Evolutionary conservation across 2,797 vertebrate genomes (phyloP), one percentile per base, ranked within the genome.

Genomic region (Ceryle rudis): DNA sequence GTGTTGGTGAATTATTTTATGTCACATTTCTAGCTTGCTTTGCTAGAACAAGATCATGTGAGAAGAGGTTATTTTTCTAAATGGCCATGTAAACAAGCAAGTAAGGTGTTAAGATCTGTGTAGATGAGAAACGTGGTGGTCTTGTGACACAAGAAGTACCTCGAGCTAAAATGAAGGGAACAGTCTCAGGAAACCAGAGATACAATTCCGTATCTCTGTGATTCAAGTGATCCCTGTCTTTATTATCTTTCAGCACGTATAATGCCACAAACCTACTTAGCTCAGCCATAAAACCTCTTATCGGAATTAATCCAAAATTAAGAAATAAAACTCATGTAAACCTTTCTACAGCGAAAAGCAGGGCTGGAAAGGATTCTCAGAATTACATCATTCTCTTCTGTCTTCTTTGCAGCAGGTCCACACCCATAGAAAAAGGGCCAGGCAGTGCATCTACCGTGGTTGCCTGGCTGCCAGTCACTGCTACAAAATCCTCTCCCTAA

Each of bases 1-100:
- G 55, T 49, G 26, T 47, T 78, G 74, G 83, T 89, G 82, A 94
- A 54, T 81, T 85, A 61, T 86, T 97, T 97, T 95, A 54, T 93
- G 54, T 91, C 92, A 90, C 65, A 69, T 93, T 92, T 92, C 83
- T 91, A 91, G 66, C 57, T 55, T n/a, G 37, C 37, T 74, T 74
- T 81, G 35, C 66, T 82, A 47, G 47, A 81, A 81, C 6, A 70
- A 55, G 57, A 44, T 54, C 23, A 17, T 14, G 47, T 42, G 46
- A 91, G 58, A 62, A 35, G 23, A 79, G 44, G 31, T 46, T 61
- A 25, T 25, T 86, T 82, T 75, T 82, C 62, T 52, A 71, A 79
- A 89, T 44, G 57, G 41, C 39, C 33, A n/a, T 4, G 4, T 82
- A 62, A 90, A 75, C 33, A 86, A 72, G 35, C 29, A 70, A 70